Conservation (phyloP, 2,113 vertebrate genomes). For the Datnioides undecimradiatus region DNA sequence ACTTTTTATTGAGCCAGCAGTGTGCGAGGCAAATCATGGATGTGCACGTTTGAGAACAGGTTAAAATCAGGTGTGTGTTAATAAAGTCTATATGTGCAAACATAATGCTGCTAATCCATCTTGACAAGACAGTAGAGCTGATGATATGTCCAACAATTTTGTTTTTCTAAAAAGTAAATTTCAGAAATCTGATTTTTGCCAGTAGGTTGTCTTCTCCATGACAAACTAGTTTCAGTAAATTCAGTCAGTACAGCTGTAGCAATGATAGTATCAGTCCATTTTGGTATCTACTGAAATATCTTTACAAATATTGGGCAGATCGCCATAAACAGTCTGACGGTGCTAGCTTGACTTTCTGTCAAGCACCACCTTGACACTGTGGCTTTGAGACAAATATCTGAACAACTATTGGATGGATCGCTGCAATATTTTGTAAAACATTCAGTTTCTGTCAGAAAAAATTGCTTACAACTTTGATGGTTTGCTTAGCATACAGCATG, state of each 20-base stretch:
- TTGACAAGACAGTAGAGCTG: background rate
- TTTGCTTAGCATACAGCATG: background rate
- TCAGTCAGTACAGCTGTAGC: background rate
- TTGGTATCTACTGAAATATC: background rate
- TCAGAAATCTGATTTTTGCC: constrained; percentile 9
- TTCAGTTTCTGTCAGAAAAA: background rate
- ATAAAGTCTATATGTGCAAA: background rate
- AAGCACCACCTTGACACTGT: background rate
- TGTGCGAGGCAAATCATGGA: constrained; percentile 15
- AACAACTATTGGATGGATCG: background rate
- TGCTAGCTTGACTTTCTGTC: background rate
- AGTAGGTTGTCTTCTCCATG: background rate
- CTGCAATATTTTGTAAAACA: background rate
- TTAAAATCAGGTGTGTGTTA: constrained; percentile 18
- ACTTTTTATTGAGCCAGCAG: constrained; percentile 21
- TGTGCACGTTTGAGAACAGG: constrained; percentile 11
- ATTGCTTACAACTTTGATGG: background rate
- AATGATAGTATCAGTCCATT: background rate
- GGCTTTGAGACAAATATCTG: background rate
- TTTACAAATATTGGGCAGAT: background rate
- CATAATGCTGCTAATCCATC: background rate
- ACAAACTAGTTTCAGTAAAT: background rate
- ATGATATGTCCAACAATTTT: background rate
- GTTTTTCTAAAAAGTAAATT: background rate
- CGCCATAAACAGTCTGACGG: background rate